These are phyloP conservation scores for Hydra vulgaris DNA, from an alignment of 30 jellyfish, hydroid and myxozoan species.

Conservation along the genomic window DNA sequence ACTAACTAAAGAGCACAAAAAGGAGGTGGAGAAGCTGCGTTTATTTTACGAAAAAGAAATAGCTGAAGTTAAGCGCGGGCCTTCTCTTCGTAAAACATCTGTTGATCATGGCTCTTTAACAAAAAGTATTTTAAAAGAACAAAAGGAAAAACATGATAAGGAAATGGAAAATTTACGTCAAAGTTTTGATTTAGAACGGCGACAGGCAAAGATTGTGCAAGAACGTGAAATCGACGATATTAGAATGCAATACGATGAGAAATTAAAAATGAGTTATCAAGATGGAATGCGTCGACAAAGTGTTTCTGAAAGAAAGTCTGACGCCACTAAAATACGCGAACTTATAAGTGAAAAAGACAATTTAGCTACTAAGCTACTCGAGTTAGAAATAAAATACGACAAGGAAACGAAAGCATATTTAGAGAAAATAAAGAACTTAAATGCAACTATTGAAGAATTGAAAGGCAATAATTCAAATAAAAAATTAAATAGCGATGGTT, in stretches of 20 bases:
- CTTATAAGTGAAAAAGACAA: slow-evolving; percentile 40
- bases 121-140: slow-evolving; percentile 29
- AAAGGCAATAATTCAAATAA: slow-evolving; percentile 17
- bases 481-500: neutral
- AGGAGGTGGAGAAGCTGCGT: slow-evolving; percentile 40
- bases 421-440: slow-evolving; percentile 24
- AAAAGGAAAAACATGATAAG: slow-evolving; percentile 28
- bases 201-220: slow-evolving; percentile 37
- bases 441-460: slow-evolving; percentile 41
- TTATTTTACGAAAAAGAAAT: slow-evolving; percentile 41
- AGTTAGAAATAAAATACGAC: slow-evolving; percentile 50
- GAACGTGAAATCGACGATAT: slow-evolving; percentile 72
- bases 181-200: slow-evolving; percentile 34
- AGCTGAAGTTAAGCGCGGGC: slow-evolving; percentile 30
- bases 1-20: slow-evolving; percentile 46
- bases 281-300: slow-evolving; percentile 88
- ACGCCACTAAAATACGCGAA: slow-evolving; percentile 64
- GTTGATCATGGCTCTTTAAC: slow-evolving; percentile 17
- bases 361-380: slow-evolving; percentile 41
- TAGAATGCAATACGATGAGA: slow-evolving; percentile 85
- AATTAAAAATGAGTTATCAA: slow-evolving; percentile 62
- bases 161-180: slow-evolving; percentile 33
- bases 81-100: slow-evolving; percentile 17
- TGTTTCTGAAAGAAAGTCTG: slow-evolving; percentile 75
- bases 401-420: slow-evolving; percentile 39